Evolutionary conservation across 2,113 vertebrate species (phyloP).

Genomic region (Larimichthys crocea): DNA sequence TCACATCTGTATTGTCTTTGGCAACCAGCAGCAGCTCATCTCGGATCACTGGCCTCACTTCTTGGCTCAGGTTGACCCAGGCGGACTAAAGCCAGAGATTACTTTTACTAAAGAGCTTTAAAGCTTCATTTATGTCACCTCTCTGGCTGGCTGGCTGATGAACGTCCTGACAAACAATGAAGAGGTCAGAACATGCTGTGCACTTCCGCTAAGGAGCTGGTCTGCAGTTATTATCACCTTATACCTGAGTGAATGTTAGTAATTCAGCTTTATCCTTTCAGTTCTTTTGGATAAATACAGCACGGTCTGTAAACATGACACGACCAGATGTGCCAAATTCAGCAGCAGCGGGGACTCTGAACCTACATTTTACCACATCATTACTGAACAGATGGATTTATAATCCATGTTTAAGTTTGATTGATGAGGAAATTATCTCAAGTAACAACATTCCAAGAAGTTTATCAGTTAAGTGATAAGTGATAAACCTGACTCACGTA

Average conservation of each 20-base stretch:
- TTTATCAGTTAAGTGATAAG: background rate
- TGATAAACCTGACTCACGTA: background rate
- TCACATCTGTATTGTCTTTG: too few relatives aligned
- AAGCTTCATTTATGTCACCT: slow-evolving; percentile 3
- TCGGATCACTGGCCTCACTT: background rate
- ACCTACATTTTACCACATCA: background rate
- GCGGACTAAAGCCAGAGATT: background rate
- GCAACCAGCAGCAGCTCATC: background rate
- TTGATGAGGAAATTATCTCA: slow-evolving; percentile 7
- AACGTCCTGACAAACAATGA: background rate
- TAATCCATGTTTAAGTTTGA: background rate
- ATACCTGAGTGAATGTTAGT: background rate
- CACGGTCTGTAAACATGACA: background rate
- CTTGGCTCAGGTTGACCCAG: background rate
- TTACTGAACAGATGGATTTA: background rate
- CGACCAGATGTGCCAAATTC: background rate
- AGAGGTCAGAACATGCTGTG: background rate
- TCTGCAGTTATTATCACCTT: background rate
- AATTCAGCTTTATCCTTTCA: background rate
- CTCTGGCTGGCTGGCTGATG: background rate
- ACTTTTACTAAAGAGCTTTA: slow-evolving; percentile 8
- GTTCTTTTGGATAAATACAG: background rate
- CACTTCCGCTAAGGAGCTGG: background rate
- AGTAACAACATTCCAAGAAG: background rate
- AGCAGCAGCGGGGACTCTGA: too few relatives aligned